Conservation (phyloP, 23 tunicate species). For the Botrylloides violaceus region DNA sequence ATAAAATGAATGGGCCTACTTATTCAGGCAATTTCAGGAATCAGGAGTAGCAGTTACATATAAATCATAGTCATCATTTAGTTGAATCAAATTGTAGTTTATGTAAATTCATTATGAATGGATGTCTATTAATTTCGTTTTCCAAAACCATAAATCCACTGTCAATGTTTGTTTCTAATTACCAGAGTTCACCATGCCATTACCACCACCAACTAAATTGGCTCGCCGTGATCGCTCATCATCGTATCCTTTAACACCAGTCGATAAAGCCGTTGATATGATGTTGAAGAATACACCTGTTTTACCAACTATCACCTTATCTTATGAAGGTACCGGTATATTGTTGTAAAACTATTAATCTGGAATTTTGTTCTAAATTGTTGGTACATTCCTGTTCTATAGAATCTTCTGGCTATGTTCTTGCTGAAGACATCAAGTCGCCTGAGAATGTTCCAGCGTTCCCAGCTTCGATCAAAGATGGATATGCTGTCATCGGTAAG, state of each 20-base stretch:
- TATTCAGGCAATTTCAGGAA: no score
- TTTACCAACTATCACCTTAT: constrained; percentile 26
- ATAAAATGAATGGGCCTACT: no score
- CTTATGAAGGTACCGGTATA: constrained; percentile 38
- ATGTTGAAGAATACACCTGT: constrained; percentile 40
- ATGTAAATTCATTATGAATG: no score
- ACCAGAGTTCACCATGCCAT: not conserved
- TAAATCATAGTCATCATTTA: no score
- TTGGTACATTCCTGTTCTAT: no score
- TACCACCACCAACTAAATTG: constrained; percentile 33
- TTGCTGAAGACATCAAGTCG: constrained; percentile 61
- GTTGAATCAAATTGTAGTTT: no score
- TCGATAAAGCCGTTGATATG: constrained; percentile 62
- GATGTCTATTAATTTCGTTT: no score
- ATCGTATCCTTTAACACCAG: constrained; percentile 56
- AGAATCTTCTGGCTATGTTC: constrained; percentile 64
- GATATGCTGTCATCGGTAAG: constrained; percentile 91
- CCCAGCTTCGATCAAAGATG: constrained; percentile 94
- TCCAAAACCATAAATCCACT: no score
- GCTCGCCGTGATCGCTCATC: constrained; percentile 67
- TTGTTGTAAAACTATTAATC: no score
- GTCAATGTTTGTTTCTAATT: not conserved
- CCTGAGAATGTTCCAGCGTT: constrained; percentile 75
- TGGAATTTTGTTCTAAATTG: no score
- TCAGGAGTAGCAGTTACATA: no score